Evolutionary conservation across 2,113 vertebrate genomes (phyloP).

Genomic region (Leucopsar rothschildi): DNA sequence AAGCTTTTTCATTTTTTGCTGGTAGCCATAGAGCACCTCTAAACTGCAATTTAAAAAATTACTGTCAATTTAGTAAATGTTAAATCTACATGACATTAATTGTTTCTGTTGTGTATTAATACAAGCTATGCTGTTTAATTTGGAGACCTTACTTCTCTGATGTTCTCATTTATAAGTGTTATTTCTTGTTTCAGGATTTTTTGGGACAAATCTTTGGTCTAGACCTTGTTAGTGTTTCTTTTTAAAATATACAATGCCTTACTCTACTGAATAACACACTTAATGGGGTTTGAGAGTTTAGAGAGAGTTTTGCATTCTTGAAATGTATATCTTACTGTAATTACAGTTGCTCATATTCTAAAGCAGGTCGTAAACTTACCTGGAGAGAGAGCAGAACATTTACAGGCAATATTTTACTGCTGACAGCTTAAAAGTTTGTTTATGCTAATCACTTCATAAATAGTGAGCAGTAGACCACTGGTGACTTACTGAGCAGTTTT

Average conservation of each 20-base stretch:
- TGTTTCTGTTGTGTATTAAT: neutral
- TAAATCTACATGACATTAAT: neutral
- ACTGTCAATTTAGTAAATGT: neutral
- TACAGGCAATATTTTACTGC: slow-evolving; percentile 35
- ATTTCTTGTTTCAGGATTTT: neutral
- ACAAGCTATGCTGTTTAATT: neutral
- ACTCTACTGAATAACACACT: neutral
- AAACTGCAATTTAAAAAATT: neutral
- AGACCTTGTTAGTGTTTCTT: neutral
- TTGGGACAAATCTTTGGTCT: neutral
- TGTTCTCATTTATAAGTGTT: neutral
- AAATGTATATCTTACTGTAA: slow-evolving; percentile 32
- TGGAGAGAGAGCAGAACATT: slow-evolving; percentile 17
- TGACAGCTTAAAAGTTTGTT: slow-evolving; percentile 50
- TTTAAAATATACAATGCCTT: neutral
- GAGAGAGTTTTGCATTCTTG: neutral
- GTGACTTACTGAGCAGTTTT: neutral
- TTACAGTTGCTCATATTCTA: slow-evolving; percentile 18
- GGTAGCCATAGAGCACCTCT: neutral
- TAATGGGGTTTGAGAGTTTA: neutral
- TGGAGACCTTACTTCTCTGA: neutral
- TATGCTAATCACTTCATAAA: slow-evolving; percentile 49
- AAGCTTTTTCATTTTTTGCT: slow-evolving; percentile 35
- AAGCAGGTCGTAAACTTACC: slow-evolving; percentile 39
- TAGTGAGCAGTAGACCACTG: neutral